Evolutionary conservation across 2,888 invertebrate genomes (phyloP).

Genomic region (Lacanobia oleracea): DNA sequence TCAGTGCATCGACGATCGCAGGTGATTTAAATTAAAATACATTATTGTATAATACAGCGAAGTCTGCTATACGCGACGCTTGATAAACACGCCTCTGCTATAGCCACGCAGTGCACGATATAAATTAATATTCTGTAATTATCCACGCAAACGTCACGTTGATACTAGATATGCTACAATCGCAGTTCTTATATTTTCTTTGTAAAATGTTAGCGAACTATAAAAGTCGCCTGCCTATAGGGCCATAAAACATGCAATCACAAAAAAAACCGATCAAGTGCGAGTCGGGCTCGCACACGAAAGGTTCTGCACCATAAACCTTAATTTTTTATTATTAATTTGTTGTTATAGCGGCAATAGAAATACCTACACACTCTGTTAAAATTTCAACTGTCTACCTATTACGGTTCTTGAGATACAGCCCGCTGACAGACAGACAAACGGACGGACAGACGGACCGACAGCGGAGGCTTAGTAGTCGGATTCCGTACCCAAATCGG

Average conservation of each 20-base stretch:
- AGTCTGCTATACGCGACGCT: no score
- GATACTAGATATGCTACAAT: not conserved
- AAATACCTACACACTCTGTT: no score
- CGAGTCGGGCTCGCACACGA: no score
- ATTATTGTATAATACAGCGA: not conserved
- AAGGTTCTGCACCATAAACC: no score
- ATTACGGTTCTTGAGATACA: no score
- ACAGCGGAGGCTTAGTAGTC: no score
- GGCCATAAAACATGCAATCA: not conserved
- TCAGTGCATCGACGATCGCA: not conserved
- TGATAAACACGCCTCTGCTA: not conserved
- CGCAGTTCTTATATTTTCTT: not conserved
- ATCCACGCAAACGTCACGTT: conserved; percentile 10
- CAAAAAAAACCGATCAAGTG: not conserved
- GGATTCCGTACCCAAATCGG: no score
- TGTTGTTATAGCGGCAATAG: no score
- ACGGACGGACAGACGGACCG: no score
- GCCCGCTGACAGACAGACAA: no score
- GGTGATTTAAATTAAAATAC: conserved; percentile 10
- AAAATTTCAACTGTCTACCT: no score
- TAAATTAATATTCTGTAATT: conserved; percentile 20
- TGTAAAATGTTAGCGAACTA: not conserved
- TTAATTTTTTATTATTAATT: no score
- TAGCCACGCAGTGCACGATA: conserved; percentile 3
- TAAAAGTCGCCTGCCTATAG: not conserved